Conservation (phyloP, 30 jellyfish, hydroid and myxozoan species). For the Clytia hemisphaerica region DNA sequence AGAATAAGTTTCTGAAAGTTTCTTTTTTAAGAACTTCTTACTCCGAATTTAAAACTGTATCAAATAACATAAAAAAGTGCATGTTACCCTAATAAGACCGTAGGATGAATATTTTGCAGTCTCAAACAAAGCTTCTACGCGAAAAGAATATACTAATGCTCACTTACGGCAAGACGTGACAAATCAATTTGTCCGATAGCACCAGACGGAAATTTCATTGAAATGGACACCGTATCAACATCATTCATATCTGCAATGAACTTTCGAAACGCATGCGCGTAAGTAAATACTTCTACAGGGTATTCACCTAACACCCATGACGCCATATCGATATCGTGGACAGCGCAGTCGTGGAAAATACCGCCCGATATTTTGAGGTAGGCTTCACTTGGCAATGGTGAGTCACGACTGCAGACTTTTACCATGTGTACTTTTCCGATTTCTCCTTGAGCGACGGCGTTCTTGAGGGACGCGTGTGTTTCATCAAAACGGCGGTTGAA, state of each 20-base stretch:
- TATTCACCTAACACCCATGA: slow-evolving; percentile 77
- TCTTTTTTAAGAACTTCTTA: no score
- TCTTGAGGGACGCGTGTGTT: slow-evolving; percentile 58
- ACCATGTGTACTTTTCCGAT: slow-evolving; percentile 77
- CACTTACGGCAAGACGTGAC: slow-evolving; percentile 81
- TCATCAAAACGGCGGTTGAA: slow-evolving; percentile 97
- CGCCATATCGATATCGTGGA: slow-evolving; percentile 83
- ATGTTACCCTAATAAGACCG: no score
- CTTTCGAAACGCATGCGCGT: slow-evolving; percentile 63
- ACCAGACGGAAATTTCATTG: slow-evolving; percentile 88
- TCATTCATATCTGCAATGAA: slow-evolving; percentile 61
- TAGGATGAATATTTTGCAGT: no score
- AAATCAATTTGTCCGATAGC: slow-evolving; percentile 63
- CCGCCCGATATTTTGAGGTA: slow-evolving; percentile 86
- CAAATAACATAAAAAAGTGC: no score
- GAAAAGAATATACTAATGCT: no score
- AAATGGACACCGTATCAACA: slow-evolving; percentile 78
- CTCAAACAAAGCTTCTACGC: no score
- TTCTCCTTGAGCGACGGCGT: slow-evolving; percentile 65
- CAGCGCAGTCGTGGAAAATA: slow-evolving; percentile 89
- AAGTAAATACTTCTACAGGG: slow-evolving; percentile 64
- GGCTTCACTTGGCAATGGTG: slow-evolving; percentile 82
- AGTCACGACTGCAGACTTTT: slow-evolving; percentile 84
- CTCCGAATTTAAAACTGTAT: no score
- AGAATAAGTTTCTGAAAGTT: no score